phyloP scores from a whole-genome alignment of 2,113 vertebrate species.

The Megalops atlanticus region DNA sequence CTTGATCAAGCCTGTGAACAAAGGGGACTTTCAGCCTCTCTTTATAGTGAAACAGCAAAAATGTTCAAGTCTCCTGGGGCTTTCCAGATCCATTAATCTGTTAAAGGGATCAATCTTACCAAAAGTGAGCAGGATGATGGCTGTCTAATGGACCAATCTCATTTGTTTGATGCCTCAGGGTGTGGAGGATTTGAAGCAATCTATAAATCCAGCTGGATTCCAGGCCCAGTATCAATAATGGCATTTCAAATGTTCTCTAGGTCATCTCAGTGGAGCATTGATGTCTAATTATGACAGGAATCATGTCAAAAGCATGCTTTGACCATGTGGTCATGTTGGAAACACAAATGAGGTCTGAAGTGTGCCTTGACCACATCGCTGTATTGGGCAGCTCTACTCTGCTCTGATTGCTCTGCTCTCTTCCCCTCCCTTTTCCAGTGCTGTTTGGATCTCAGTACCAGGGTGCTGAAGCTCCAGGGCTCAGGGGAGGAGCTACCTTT shows the following conservation, averaged over 20 bases:
- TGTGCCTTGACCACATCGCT: no score
- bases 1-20: background rate
- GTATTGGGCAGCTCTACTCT: no score
- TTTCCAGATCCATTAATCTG: background rate
- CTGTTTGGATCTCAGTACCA: constrained; percentile 82
- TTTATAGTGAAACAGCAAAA: background rate
- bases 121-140: background rate
- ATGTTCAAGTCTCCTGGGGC: background rate
- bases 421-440: constrained; percentile 66
- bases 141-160: background rate
- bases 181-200: background rate
- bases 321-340: no score
- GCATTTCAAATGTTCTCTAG: background rate
- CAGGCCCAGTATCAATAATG: background rate
- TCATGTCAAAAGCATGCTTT: background rate
- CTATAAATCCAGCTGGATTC: background rate
- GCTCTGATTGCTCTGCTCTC: background rate
- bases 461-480: constrained; percentile 74
- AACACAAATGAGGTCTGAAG: no score
- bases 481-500: constrained; percentile 82
- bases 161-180: background rate
- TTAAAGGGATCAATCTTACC: background rate
- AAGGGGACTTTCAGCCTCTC: background rate
- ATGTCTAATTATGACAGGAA: background rate
- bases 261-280: background rate